Percentiles rank a stretch among this genome's conserved stretches.
Evolutionary conservation across 2,113 vertebrate species (phyloP).

Genomic region (Probosciger aterrimus): DNA sequence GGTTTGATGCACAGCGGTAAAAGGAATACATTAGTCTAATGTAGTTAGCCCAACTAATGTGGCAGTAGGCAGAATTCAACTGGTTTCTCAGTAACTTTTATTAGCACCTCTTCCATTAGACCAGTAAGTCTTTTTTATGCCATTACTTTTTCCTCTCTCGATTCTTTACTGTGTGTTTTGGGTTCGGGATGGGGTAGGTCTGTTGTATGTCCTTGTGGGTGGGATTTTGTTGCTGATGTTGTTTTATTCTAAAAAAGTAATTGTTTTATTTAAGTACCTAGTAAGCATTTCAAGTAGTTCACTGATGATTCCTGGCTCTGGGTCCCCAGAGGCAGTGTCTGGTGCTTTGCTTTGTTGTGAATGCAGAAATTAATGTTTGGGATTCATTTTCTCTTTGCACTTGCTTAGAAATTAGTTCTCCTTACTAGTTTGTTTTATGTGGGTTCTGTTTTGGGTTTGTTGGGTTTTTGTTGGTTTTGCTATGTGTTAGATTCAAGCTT

Average conservation of each 20-base stretch:
- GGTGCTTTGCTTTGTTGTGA: background rate
- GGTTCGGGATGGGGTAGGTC: background rate
- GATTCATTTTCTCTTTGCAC: background rate
- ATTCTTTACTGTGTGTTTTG: background rate
- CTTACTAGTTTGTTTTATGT: background rate
- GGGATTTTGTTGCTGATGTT: background rate
- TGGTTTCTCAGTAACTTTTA: slow-evolving; percentile 57
- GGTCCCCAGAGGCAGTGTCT: background rate
- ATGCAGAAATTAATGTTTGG: background rate
- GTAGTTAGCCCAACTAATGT: slow-evolving; percentile 35
- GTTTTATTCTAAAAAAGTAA: background rate
- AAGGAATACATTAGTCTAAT: slow-evolving; percentile 47
- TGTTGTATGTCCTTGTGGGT: background rate
- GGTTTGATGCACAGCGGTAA: background rate
- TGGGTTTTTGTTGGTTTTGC: background rate
- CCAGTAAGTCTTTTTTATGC: slow-evolving; percentile 25
- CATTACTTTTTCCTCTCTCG: background rate
- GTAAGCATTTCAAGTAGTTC: background rate
- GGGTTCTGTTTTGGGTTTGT: background rate
- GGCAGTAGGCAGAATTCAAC: slow-evolving; percentile 29
- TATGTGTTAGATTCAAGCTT: background rate
- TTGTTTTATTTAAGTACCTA: background rate
- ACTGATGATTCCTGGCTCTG: background rate
- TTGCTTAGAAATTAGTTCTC: background rate
- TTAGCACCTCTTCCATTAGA: slow-evolving; percentile 40